Evolutionary conservation across 2,113 vertebrate genomes (phyloP).

Genomic region (western clawed frog (Xenopus tropicalis)): DNA sequence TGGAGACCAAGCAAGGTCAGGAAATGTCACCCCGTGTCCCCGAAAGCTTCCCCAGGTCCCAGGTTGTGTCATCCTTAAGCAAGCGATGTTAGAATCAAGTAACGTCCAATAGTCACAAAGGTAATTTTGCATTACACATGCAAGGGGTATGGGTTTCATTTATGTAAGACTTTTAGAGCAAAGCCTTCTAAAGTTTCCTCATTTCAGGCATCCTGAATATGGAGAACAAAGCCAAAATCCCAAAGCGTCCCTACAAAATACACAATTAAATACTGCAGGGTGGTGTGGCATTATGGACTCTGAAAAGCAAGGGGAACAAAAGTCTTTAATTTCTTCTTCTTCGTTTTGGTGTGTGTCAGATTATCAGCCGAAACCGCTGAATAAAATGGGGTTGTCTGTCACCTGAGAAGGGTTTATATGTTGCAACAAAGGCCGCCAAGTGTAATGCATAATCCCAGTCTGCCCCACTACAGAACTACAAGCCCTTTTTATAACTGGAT

Average conservation of each 20-base stretch:
- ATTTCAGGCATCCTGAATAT: constrained; percentile 30
- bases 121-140: constrained; percentile 39
- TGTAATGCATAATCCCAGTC: background rate
- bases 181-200: constrained; percentile 32
- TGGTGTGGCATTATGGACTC: constrained; percentile 16
- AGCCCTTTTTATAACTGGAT: constrained; percentile 4
- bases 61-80: constrained; percentile 28
- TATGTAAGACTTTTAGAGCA: constrained; percentile 2
- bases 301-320: constrained; percentile 14
- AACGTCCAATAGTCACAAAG: constrained; percentile 14
- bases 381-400: constrained; percentile 12
- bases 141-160: constrained; percentile 33
- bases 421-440: constrained; percentile 8
- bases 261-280: constrained; percentile 27
- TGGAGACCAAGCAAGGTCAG: constrained; percentile 31
- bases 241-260: constrained; percentile 30
- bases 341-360: background rate
- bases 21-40: constrained; percentile 35
- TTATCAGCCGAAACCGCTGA: background rate
- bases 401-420: background rate
- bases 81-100: constrained; percentile 23
- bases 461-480: background rate
- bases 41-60: constrained; percentile 30
- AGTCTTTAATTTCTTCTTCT: constrained; percentile 18
- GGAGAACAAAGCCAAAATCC: constrained; percentile 33